Percentiles rank a stretch among this genome's conserved stretches.
These are phyloP conservation scores for Rhea pennata DNA, from an alignment of 2,113 vertebrate genomes.

Conservation along the genomic window DNA sequence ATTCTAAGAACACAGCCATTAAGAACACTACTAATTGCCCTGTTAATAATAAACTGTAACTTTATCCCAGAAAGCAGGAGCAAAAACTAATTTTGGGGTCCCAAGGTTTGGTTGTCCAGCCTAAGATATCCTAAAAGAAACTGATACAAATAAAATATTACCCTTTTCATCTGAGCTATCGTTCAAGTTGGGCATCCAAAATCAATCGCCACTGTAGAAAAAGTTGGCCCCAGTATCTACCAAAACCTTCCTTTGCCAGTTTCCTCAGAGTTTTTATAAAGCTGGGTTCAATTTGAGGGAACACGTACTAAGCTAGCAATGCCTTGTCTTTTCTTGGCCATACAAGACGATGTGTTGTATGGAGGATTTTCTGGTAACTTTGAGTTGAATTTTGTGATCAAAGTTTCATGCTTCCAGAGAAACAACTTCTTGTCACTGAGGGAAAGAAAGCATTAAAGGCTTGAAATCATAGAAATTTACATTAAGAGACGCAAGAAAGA, in stretches of 20 bases:
- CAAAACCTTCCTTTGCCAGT: not conserved
- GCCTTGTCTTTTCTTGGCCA: not conserved
- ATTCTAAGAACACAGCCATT: not conserved
- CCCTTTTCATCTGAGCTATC: not conserved
- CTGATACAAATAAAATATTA: not conserved
- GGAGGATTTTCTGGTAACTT: not conserved
- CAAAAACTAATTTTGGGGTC: not conserved
- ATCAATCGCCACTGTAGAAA: not conserved
- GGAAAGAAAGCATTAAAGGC: not conserved
- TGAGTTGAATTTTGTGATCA: not conserved
- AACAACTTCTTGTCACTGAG: not conserved
- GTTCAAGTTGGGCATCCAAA: not conserved
- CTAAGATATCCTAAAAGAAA: not conserved
- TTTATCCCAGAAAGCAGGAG: not conserved
- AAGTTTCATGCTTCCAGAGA: not conserved
- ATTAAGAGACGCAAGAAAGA: not conserved
- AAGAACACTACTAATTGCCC: not conserved
- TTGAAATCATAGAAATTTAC: not conserved
- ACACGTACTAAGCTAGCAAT: not conserved
- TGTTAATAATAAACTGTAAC: not conserved
- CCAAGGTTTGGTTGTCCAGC: not conserved
- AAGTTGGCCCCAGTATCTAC: not conserved
- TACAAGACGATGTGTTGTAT: rapidly evolving
- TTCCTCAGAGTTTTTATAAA: not conserved
- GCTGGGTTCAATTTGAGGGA: not conserved